Evolutionary conservation across 2,888 invertebrate species (phyloP).

Genomic region (Lagria hirta): DNA sequence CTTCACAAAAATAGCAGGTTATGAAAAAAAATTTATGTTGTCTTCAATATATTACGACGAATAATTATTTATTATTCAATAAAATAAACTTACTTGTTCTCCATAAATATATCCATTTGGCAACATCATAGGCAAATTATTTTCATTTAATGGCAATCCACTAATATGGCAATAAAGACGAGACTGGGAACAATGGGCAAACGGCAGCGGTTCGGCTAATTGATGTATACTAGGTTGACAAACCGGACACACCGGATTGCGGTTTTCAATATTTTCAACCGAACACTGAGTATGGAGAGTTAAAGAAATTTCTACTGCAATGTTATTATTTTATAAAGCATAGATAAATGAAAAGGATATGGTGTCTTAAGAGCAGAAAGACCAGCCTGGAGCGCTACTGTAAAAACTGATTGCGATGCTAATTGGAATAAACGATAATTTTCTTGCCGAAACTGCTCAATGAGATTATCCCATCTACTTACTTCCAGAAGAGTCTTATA

Average conservation of each 20-base stretch:
- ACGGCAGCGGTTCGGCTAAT: constrained; percentile 84
- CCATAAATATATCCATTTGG: constrained; percentile 98
- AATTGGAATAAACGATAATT: constrained; percentile 94
- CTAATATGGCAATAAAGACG: constrained; percentile 90
- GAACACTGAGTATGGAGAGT: constrained; percentile 66
- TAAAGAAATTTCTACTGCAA: too few species aligned
- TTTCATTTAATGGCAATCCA: constrained; percentile 90
- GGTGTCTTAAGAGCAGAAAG: constrained; percentile 94
- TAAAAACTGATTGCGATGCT: constrained; percentile 86
- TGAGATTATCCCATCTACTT: constrained; percentile 79
- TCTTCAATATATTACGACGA: too few species aligned
- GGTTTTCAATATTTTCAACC: constrained; percentile 61
- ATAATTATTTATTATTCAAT: neutral
- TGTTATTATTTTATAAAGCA: constrained; percentile 9
- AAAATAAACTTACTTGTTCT: constrained; percentile 67
- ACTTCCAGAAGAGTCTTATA: constrained; percentile 68
- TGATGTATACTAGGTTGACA: constrained; percentile 86
- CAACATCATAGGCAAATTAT: constrained; percentile 97
- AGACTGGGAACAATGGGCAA: constrained; percentile 95
- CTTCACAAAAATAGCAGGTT: too few species aligned
- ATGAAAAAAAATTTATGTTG: too few species aligned
- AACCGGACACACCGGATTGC: constrained; percentile 88
- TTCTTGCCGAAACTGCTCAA: constrained; percentile 89
- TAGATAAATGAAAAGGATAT: constrained; percentile 59
- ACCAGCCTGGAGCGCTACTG: constrained; percentile 89